Percentiles rank a stretch among this genome's conserved stretches.
phyloP scores from a whole-genome alignment of 2,797 vertebrate species.

The Neopelma chrysocephalum region DNA sequence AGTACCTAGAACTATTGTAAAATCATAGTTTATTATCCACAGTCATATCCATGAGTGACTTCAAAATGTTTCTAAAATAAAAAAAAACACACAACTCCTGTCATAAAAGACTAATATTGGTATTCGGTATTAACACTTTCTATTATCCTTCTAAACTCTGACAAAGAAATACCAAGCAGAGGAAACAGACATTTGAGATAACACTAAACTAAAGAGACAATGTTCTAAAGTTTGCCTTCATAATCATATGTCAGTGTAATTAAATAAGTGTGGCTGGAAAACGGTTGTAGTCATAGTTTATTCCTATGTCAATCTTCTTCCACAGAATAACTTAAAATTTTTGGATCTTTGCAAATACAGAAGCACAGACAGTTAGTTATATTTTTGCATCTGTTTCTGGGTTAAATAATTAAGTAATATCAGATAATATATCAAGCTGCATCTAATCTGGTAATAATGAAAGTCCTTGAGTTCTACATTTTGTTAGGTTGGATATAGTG shows the following conservation, averaged over 20 bases:
- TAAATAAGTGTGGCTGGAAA: not conserved
- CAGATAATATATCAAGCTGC: not conserved
- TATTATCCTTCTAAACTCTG: not conserved
- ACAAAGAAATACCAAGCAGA: not conserved
- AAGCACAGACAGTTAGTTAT: not conserved
- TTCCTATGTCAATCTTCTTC: not conserved
- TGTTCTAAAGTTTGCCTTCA: not conserved
- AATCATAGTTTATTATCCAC: not conserved
- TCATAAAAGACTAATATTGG: not conserved
- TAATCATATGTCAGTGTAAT: not conserved
- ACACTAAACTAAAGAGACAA: not conserved
- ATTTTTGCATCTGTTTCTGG: not conserved
- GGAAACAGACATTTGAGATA: not conserved
- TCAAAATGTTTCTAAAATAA: not conserved
- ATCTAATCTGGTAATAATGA: not conserved
- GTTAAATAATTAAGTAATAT: not conserved
- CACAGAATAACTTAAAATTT: not conserved
- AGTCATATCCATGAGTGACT: not conserved
- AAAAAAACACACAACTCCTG: fast-evolving
- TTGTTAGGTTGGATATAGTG: not conserved
- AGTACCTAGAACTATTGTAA: not conserved
- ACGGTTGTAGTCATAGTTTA: not conserved
- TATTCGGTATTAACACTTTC: not conserved
- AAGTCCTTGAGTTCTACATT: not conserved
- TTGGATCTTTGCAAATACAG: not conserved